phyloP scores from a whole-genome alignment of 2,888 invertebrate species.

The Vanessa cardui region DNA sequence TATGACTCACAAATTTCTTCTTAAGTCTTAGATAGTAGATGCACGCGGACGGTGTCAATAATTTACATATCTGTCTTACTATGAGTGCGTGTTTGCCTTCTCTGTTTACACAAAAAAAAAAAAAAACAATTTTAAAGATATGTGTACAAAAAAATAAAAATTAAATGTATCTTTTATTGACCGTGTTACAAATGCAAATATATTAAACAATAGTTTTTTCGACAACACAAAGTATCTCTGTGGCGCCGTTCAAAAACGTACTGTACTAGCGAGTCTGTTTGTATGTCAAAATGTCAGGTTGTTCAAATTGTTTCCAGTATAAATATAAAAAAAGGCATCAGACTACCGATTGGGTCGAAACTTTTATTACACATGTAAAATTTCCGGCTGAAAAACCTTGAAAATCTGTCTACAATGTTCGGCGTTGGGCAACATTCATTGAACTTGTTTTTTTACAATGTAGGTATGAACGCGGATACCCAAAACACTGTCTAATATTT shows the following conservation, averaged over 20 bases:
- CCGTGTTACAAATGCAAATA: no score
- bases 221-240: not conserved
- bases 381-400: slow-evolving; percentile 37
- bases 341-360: slow-evolving; percentile 34
- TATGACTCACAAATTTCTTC: no score
- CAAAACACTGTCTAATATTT: not conserved
- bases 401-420: slow-evolving; percentile 33
- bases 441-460: slow-evolving; percentile 19
- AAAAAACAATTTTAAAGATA: no score
- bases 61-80: no score
- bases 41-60: no score
- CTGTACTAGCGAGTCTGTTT: slow-evolving; percentile 21
- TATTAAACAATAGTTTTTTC: not conserved
- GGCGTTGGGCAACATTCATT: slow-evolving; percentile 16
- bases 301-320: slow-evolving; percentile 32
- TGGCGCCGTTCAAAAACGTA: slow-evolving; percentile 12
- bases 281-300: slow-evolving; percentile 26
- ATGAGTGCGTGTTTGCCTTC: no score
- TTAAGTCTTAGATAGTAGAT: no score
- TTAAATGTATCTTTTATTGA: no score
- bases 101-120: no score
- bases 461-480: not conserved
- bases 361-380: slow-evolving; percentile 40
- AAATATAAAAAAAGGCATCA: slow-evolving; percentile 33
- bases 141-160: no score